Conservation (phyloP, 2,113 vertebrate genomes). For the Hirundichthys speculiger region DNA sequence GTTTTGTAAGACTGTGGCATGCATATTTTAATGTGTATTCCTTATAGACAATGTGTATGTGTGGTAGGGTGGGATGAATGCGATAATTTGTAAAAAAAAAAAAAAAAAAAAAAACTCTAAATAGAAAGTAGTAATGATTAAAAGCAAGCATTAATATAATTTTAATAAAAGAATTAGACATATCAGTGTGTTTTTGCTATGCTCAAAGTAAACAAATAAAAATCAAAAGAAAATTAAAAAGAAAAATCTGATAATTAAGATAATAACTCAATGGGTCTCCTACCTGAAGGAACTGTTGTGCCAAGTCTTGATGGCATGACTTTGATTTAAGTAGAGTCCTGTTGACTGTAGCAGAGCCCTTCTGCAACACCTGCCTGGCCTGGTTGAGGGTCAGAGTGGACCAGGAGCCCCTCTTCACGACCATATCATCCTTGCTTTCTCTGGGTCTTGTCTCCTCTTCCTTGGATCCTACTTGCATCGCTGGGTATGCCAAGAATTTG, state of each 20-base stretch:
- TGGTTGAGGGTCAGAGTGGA: slow-evolving; percentile 95
- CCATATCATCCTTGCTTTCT: slow-evolving; percentile 60
- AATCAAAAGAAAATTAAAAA: no score
- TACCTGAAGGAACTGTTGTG: slow-evolving; percentile 97
- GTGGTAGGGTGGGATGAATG: not conserved
- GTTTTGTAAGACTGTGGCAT: not conserved
- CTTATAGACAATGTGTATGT: not conserved
- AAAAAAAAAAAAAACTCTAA: not conserved
- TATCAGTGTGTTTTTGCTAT: not conserved
- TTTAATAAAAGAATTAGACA: slow-evolving; percentile 21
- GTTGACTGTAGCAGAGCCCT: slow-evolving; percentile 95
- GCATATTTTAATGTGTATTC: not conserved
- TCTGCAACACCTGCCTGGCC: slow-evolving; percentile 93
- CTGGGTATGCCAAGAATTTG: slow-evolving; percentile 80
- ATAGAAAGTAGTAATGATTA: not conserved
- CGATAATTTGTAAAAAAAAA: not conserved
- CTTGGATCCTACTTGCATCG: slow-evolving; percentile 76
- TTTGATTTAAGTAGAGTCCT: slow-evolving; percentile 95
- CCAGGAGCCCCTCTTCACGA: slow-evolving; percentile 93
- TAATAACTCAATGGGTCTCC: slow-evolving; percentile 49
- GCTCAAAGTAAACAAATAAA: no score
- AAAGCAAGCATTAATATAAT: not conserved
- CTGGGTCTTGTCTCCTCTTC: slow-evolving; percentile 55
- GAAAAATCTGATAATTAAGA: slow-evolving; percentile 22
- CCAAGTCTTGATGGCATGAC: slow-evolving; percentile 95